Percentiles rank a stretch among this genome's conserved stretches.
These are phyloP conservation scores for Manacus vitellinus DNA, from an alignment of 2,113 vertebrate genomes.

Conservation along the genomic window DNA sequence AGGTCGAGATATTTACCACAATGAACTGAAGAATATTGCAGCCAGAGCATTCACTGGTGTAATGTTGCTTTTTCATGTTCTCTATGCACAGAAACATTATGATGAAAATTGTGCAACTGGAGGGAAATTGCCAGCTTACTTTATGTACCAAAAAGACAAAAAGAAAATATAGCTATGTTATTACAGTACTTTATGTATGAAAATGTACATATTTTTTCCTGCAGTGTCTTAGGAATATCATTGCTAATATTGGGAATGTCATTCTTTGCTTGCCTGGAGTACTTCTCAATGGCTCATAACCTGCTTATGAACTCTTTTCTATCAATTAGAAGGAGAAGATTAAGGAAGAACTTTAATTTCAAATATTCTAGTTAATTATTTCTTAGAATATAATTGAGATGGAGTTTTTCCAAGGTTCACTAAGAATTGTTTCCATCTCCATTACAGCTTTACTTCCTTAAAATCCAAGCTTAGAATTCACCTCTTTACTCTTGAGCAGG, in stretches of 20 bases:
- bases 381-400: neutral
- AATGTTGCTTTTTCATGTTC: neutral
- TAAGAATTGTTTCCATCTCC: neutral
- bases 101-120: neutral
- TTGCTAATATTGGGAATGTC: neutral
- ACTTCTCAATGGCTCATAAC: neutral
- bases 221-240: neutral
- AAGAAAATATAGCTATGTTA: neutral
- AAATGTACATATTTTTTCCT: neutral
- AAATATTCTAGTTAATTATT: neutral
- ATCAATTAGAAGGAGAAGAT: neutral
- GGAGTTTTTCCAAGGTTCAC: neutral
- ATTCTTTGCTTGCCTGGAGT: neutral
- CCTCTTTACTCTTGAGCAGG: neutral
- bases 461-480: neutral
- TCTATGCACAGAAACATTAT: neutral
- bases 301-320: neutral
- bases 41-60: neutral
- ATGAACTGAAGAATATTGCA: neutral
- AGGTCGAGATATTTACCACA: neutral
- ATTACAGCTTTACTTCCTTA: neutral
- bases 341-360: neutral
- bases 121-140: neutral
- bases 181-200: neutral
- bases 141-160: neutral